Evolutionary conservation across 2,113 vertebrate genomes (phyloP).

Genomic region (Melanotaenia duboulayi): DNA sequence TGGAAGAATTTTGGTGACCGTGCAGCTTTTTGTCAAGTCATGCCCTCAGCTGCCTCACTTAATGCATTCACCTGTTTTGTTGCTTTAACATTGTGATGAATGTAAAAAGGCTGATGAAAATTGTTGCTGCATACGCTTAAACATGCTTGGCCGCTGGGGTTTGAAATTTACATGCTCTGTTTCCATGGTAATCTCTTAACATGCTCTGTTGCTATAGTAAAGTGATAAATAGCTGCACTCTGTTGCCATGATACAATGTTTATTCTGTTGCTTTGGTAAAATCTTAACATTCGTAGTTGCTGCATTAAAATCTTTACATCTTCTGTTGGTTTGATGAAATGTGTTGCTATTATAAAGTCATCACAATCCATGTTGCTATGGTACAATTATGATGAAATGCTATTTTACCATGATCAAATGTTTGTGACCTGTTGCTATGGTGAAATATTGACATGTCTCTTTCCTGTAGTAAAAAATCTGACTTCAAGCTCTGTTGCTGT

Average conservation of each 20-base stretch:
- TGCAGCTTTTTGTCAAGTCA: slow-evolving; percentile 47
- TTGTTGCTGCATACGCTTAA: slow-evolving; percentile 36
- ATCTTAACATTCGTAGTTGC: slow-evolving; percentile 30
- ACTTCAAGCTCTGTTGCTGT: slow-evolving; percentile 31
- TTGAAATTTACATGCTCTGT: slow-evolving; percentile 42
- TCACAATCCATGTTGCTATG: slow-evolving; percentile 38
- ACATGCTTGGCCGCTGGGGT: slow-evolving; percentile 57
- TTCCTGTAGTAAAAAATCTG: slow-evolving; percentile 40
- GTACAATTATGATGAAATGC: slow-evolving; percentile 24
- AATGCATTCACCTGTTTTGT: slow-evolving; percentile 23
- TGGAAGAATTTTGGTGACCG: slow-evolving; percentile 18
- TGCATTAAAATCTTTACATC: slow-evolving; percentile 9
- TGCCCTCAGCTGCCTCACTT: slow-evolving; percentile 18
- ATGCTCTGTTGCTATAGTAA: slow-evolving; percentile 40
- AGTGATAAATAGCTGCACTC: slow-evolving; percentile 16
- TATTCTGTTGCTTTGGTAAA: slow-evolving; percentile 37
- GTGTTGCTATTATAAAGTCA: slow-evolving; percentile 13
- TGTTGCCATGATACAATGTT: slow-evolving; percentile 34
- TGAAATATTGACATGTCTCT: slow-evolving; percentile 20
- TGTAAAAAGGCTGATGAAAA: slow-evolving; percentile 19
- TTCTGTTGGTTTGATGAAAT: slow-evolving; percentile 33
- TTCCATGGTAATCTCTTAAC: slow-evolving; percentile 28
- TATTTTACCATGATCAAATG: slow-evolving; percentile 36
- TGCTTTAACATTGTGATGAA: slow-evolving; percentile 42
- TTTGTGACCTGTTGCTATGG: slow-evolving; percentile 27